phyloP scores from a whole-genome alignment of 2,113 vertebrate species.

The Burhinus oedicnemus region DNA sequence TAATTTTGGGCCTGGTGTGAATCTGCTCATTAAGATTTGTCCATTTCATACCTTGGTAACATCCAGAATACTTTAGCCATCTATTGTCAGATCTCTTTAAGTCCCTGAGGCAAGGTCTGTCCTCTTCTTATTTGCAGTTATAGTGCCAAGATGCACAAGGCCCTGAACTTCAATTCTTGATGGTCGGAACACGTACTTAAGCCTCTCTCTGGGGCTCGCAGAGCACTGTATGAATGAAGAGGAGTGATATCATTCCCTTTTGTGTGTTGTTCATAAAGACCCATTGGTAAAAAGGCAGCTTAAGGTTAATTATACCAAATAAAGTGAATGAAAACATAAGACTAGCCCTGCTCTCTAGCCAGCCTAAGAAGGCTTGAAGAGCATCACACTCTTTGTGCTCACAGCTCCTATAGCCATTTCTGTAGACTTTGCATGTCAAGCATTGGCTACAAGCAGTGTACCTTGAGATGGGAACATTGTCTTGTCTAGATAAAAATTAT shows the following conservation, averaged over 20 bases:
- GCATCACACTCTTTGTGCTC: neutral
- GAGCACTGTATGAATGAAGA: neutral
- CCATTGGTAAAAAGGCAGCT: neutral
- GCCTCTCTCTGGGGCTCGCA: neutral
- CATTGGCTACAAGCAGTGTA: neutral
- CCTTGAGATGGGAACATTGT: neutral
- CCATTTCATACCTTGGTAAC: neutral
- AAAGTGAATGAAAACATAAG: neutral
- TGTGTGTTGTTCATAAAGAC: neutral
- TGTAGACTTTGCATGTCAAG: neutral
- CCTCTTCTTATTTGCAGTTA: neutral
- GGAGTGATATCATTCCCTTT: neutral
- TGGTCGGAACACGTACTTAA: neutral
- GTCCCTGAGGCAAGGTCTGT: neutral
- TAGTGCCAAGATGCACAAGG: neutral
- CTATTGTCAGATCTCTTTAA: neutral
- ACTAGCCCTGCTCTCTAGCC: neutral
- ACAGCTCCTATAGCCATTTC: neutral
- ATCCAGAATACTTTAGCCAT: neutral
- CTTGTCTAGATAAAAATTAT: neutral
- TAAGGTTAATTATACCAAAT: neutral
- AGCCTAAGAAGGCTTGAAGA: neutral
- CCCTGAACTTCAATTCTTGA: neutral
- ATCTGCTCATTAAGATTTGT: neutral
- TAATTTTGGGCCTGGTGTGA: neutral